Evolutionary conservation across 2,113 vertebrate genomes (phyloP), one percentile per base, ranked within the genome.

Genomic region (Cepphus grylle): DNA sequence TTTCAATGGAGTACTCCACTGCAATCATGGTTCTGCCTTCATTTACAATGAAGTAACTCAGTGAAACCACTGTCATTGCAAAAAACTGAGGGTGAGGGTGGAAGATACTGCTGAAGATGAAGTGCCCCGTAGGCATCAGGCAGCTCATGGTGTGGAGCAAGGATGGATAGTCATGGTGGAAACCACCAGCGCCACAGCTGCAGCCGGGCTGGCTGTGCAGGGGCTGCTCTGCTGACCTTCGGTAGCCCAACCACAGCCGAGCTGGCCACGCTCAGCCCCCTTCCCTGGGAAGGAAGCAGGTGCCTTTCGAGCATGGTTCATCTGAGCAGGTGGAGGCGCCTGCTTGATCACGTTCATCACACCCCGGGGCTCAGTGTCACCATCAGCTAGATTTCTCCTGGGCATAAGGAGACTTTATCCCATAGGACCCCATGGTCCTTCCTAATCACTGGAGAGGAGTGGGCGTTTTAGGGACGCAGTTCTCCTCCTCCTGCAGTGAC

Each of bases 11-110:
- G 12, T 6, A 11, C 34, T 38, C 5, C 1, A 4, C 36, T 40
- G 50, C 47, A 65, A 29, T 9, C 20, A 43, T 4, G 38, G 40
- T 25, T 42, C 50, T 82, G 52, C 58, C 23, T 65, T 72, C 3
- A 0, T 30, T 76, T 47, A 9, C 25, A 17, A 8, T 0, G 1
- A 45, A 23, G 12, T 34, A 42, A 66, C 36, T 65, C 27, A 3
- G 49, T 52, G 59, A 52, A 86, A 52, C 43, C 45, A 21, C 50
- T 38, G 50, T 27, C 22, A 12, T 26, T n/a, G 27, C n/a, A 42
- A 23, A 62, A 49, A 45, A 12, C 40, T 29, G 29, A 43, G 56
- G 42, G 12, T 17, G 47, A 63, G 49, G 30, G 4, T 36, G 30
- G 47, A 61, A 27, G 53, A 36, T 30, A 13, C 38, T 6, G n/a